Percentiles rank a stretch among this genome's conserved stretches.
Evolutionary conservation across 1,140 invertebrate species (phyloP).

Genomic region (Centruroides sculpturatus): DNA sequence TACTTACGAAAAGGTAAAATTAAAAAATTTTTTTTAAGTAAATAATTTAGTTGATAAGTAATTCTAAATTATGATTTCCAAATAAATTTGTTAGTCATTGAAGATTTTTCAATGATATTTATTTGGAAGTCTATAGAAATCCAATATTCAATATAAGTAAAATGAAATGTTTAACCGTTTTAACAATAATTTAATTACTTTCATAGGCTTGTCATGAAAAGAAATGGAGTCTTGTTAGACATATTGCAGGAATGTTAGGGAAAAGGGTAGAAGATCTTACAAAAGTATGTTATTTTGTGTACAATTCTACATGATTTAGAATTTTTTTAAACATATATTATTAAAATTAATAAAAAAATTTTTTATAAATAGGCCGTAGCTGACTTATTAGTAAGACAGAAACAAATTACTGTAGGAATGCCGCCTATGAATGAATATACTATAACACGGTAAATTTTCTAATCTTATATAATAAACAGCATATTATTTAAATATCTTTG

Average conservation of each 20-base stretch:
- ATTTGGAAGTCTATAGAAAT: too few relatives aligned
- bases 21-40: background rate
- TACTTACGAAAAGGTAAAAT: constrained; percentile 66
- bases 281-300: constrained; percentile 19
- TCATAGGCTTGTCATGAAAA: constrained; percentile 75
- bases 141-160: too few relatives aligned
- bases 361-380: constrained; percentile 70
- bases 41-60: background rate
- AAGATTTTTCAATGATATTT: too few relatives aligned
- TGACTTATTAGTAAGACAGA: constrained; percentile 93
- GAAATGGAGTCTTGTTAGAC: constrained; percentile 91
- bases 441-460: constrained; percentile 68
- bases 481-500: background rate
- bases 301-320: background rate
- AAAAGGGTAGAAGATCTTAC: constrained; percentile 71
- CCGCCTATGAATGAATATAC: constrained; percentile 73
- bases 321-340: too few relatives aligned
- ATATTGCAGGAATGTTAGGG: constrained; percentile 86
- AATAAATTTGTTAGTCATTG: too few relatives aligned
- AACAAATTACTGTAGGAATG: constrained; percentile 59
- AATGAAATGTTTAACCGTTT: too few relatives aligned
- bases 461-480: constrained; percentile 42
- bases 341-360: background rate
- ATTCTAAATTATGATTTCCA: too few relatives aligned
- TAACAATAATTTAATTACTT: background rate